phyloP scores from a whole-genome alignment of 2,888 invertebrate species.

The Machimus atricapillus region DNA sequence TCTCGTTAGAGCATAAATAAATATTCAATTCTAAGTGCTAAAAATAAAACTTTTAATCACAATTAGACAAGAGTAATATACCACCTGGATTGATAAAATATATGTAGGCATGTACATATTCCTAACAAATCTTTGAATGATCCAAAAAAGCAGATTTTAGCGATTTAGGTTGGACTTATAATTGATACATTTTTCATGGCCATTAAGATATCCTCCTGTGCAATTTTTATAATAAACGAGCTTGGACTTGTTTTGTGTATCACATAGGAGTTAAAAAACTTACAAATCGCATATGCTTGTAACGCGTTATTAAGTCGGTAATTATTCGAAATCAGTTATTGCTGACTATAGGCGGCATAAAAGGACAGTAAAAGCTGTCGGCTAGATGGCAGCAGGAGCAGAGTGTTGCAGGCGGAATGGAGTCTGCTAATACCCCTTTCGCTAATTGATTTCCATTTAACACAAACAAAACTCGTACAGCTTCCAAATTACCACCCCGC shows the following conservation, averaged over 20 bases:
- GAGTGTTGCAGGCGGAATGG: neutral
- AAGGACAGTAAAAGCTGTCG: neutral
- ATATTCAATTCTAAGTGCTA: neutral
- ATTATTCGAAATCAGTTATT: neutral
- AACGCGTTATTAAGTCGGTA: neutral
- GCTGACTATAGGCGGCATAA: neutral
- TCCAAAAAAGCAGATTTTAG: no score
- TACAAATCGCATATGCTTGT: neutral
- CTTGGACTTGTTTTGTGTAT: neutral
- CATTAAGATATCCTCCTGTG: no score
- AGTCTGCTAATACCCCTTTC: slow-evolving; percentile 37
- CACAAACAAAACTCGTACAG: slow-evolving; percentile 39
- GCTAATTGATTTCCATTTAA: slow-evolving; percentile 47
- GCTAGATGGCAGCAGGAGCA: neutral
- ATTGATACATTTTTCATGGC: no score
- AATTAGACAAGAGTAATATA: neutral
- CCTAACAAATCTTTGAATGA: no score
- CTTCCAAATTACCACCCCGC: slow-evolving; percentile 1
- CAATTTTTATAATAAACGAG: neutral
- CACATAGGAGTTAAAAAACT: neutral
- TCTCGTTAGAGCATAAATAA: neutral
- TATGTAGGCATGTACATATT: no score
- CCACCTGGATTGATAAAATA: no score
- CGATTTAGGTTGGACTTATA: no score
- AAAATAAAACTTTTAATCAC: neutral